phyloP scores from a whole-genome alignment of 2,113 vertebrate species.

The Tinamus guttatus region DNA sequence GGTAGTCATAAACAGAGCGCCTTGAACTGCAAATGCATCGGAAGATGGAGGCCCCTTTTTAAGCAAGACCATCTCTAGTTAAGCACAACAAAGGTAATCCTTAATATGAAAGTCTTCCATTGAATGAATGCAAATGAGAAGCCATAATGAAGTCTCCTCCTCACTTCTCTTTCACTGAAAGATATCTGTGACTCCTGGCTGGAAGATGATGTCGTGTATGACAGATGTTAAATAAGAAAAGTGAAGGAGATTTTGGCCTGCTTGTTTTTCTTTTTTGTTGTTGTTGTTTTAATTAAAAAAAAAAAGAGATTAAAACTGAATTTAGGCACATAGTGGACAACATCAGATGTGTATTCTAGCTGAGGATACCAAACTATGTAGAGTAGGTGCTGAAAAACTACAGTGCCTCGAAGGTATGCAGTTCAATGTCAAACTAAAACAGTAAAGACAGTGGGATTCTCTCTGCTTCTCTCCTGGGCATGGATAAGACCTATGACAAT shows the following conservation, averaged over 20 bases:
- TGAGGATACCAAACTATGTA: neutral
- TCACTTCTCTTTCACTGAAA: neutral
- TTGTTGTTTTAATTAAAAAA: neutral
- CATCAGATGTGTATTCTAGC: neutral
- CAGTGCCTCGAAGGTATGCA: neutral
- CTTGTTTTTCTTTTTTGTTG: neutral
- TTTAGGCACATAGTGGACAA: too few species aligned
- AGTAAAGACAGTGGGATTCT: neutral
- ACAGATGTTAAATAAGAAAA: neutral
- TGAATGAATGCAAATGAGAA: neutral
- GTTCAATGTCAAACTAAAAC: neutral
- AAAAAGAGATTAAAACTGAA: neutral
- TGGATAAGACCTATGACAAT: neutral
- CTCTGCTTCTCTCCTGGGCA: neutral
- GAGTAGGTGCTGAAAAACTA: neutral
- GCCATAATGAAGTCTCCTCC: neutral
- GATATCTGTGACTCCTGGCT: neutral
- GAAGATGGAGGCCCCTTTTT: neutral
- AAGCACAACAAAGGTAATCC: neutral
- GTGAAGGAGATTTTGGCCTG: neutral
- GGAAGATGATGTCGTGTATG: neutral
- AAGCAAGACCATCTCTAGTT: neutral
- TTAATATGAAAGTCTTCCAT: neutral
- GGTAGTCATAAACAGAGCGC: neutral
- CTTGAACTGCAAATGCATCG: neutral